Conservation (phyloP, 2,888 invertebrate species). For the Synanthedon myopaeformis region DNA sequence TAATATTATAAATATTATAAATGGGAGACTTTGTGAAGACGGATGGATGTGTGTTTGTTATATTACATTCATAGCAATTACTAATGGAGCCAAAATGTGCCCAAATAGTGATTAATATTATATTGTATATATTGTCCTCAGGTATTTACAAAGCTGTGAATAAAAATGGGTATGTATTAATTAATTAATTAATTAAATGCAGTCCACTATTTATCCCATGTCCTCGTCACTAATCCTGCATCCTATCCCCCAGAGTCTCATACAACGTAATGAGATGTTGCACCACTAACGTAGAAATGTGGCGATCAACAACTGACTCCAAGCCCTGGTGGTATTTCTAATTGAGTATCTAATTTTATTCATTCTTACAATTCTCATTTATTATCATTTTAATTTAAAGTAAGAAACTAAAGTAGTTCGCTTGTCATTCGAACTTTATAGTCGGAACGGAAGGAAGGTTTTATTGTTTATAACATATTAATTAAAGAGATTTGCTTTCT, state of each 20-base stretch:
- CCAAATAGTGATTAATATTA: background rate
- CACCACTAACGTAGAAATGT: conserved; percentile 43
- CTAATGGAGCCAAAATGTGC: no score
- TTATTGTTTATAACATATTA: no score
- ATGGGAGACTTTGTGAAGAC: no score
- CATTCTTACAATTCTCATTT: background rate
- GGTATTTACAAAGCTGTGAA: conserved; percentile 45
- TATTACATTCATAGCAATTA: no score
- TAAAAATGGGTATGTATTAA: conserved; percentile 38
- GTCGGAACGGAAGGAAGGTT: no score
- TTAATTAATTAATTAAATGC: background rate
- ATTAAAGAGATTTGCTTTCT: no score
- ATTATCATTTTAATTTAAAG: no score
- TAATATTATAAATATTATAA: no score
- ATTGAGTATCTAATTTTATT: background rate
- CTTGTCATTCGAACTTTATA: no score
- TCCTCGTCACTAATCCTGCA: background rate
- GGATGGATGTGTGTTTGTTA: no score
- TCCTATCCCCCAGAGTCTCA: conserved; percentile 27
- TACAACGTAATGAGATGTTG: conserved; percentile 46
- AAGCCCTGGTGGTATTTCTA: conserved; percentile 50
- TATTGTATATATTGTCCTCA: conserved; percentile 19
- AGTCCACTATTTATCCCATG: background rate
- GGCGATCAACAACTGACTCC: conserved; percentile 28
- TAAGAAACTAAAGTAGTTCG: no score